Evolutionary conservation across 2,113 vertebrate genomes (phyloP).

Genomic region (Brienomyrus longianalis): DNA sequence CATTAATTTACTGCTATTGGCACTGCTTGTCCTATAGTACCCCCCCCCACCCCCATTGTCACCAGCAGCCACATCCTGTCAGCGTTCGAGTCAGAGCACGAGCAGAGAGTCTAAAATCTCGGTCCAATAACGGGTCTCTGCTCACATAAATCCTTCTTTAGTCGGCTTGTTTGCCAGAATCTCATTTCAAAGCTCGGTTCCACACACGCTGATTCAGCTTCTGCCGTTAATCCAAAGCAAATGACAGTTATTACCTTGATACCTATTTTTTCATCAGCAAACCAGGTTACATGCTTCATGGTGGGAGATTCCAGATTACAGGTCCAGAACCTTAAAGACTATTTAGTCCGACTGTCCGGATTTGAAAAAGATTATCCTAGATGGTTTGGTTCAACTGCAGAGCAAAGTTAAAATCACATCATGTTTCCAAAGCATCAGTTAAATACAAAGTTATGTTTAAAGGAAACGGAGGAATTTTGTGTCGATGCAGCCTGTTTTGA

Average conservation of each 20-base stretch:
- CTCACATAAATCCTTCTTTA: not conserved
- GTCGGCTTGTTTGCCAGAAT: not conserved
- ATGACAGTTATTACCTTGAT: not conserved
- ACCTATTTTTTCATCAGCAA: not conserved
- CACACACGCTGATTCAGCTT: not conserved
- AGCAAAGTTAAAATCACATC: not conserved
- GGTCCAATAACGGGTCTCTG: not conserved
- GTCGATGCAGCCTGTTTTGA: not conserved
- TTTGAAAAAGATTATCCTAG: not conserved
- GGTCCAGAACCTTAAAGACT: not conserved
- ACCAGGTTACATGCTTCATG: not conserved
- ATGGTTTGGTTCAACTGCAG: not conserved
- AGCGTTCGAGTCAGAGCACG: not conserved
- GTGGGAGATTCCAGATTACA: not conserved
- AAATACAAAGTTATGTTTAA: not conserved
- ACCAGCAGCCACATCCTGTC: not conserved
- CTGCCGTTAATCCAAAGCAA: not conserved
- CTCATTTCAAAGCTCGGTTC: not conserved
- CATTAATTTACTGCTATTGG: not conserved
- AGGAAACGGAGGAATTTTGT: not conserved
- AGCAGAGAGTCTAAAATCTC: not conserved
- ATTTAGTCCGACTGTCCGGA: not conserved
- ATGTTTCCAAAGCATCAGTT: not conserved
- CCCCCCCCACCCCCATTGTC: not conserved
- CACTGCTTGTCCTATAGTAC: not conserved